Evolutionary conservation across 2,797 vertebrate species (phyloP), one percentile per base, ranked within the genome.

Genomic region (Jordanella pulchra): DNA sequence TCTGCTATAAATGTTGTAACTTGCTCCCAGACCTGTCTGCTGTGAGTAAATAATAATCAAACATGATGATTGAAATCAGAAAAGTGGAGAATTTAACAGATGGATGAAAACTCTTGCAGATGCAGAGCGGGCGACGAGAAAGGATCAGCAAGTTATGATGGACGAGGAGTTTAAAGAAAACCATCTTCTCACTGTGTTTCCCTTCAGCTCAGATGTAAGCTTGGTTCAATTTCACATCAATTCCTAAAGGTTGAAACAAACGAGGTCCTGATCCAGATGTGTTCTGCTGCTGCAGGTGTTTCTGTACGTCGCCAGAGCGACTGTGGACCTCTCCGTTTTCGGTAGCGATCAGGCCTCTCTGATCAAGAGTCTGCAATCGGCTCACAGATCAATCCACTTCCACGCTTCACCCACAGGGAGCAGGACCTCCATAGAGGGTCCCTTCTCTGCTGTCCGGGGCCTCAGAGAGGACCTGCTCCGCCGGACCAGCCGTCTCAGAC

Each of bases 151-250:
- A 1, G 21, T 85, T 32, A 72, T 92, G 87, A 55, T 2, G 11
- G 89, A 91, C 15, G 0, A 25, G 0, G 53, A 81, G 78, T 87
- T 93, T 68, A 65, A 77, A 21, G 14, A 76, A 3, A 70, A 65
- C 7, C 88, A 82, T 63, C 2, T 4, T 7, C 81, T 90, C 47
- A 91, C 90, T 0, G 91, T 91, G 70, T 91, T 88, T 69, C 85
- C 77, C 23, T 91, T 89, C 67, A 86, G 50, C 11, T 28, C 3
- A 48, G 88, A 92, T 18, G 92, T 90, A 66, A 72, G 90, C 82
- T 35, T 42, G 0, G n/a, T 30, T 55, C 50, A 32, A 21, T 42
- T 63, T 4, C 10, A 7, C 7, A 11, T 23, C 32, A 3, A 25
- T 39, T 42, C 13, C 12, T 13, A 23, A 48, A 23, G 25, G 0